These are phyloP conservation scores for Macheiramphus alcinus DNA, from an alignment of 2,113 vertebrate genomes.

Conservation along the genomic window DNA sequence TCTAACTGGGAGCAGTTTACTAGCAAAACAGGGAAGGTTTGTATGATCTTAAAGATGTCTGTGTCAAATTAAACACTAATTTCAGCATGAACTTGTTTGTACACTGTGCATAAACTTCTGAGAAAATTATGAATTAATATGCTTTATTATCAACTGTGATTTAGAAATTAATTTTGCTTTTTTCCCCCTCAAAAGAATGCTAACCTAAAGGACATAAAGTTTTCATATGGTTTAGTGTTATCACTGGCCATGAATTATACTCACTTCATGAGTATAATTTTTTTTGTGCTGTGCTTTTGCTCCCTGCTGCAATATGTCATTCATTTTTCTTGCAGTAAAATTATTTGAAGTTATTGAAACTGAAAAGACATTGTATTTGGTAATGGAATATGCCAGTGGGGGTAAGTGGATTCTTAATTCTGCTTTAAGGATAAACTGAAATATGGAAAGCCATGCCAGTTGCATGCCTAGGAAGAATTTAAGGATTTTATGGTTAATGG, in stretches of 20 bases:
- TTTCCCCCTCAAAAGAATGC: neutral
- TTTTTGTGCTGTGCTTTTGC: conserved; percentile 28
- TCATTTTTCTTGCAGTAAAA: conserved; percentile 84
- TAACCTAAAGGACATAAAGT: conserved; percentile 4
- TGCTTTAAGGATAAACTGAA: neutral
- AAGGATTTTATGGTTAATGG: neutral
- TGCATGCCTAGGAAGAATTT: neutral
- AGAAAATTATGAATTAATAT: conserved; percentile 19
- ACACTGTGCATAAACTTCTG: neutral
- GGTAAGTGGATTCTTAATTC: conserved; percentile 77
- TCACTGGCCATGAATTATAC: neutral
- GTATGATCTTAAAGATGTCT: neutral
- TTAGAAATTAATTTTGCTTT: conserved; percentile 16
- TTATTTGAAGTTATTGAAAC: conserved; percentile 97
- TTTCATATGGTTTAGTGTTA: neutral
- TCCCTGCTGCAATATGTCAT: conserved; percentile 6
- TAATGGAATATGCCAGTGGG: conserved; percentile 95
- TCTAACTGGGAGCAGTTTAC: conserved; percentile 12
- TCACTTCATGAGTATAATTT: neutral
- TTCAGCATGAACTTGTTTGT: conserved; percentile 10
- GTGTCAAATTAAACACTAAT: conserved; percentile 35
- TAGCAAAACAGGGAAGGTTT: neutral
- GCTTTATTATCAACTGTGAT: neutral
- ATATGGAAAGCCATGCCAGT: neutral
- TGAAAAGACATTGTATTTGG: conserved; percentile 94